Evolutionary conservation across 2,888 invertebrate species (phyloP).

Genomic region (Myopa tessellatipennis): DNA sequence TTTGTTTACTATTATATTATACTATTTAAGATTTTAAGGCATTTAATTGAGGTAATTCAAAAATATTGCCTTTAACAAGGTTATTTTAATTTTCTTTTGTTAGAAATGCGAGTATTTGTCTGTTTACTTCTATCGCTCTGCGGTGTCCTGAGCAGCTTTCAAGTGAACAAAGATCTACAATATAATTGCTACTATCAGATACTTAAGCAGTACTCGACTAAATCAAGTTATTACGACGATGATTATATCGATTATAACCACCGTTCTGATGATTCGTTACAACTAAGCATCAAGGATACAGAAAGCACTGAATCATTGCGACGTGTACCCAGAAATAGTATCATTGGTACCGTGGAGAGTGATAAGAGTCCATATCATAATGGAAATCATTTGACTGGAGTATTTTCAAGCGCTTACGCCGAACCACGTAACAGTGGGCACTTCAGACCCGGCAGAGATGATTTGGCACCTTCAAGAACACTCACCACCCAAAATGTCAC

Average conservation of each 20-base stretch:
- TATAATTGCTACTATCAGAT: slow-evolving; percentile 36
- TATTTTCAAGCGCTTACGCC: slow-evolving; percentile 18
- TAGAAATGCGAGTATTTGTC: slow-evolving; percentile 17
- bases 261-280: background rate
- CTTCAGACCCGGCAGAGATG: background rate
- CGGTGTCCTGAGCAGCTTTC: slow-evolving; percentile 11
- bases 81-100: background rate
- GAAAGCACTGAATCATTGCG: background rate
- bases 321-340: slow-evolving; percentile 22
- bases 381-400: background rate
- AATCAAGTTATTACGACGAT: slow-evolving; percentile 12
- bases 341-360: background rate
- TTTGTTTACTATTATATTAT: no score
- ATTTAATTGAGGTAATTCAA: background rate
- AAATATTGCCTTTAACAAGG: background rate
- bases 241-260: slow-evolving; percentile 15
- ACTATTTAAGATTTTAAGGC: no score
- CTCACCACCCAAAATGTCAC: background rate
- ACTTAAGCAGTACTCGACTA: slow-evolving; percentile 20
- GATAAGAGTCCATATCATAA: background rate
- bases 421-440: slow-evolving; percentile 18
- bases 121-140: slow-evolving; percentile 11
- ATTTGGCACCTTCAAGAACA: background rate
- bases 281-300: background rate
- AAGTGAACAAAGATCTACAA: slow-evolving; percentile 32